A percentile compares a stretch with the other conserved stretches of the same genome.
phyloP scores from a whole-genome alignment of 2,888 invertebrate genomes.

The Strigamia crassipes region DNA sequence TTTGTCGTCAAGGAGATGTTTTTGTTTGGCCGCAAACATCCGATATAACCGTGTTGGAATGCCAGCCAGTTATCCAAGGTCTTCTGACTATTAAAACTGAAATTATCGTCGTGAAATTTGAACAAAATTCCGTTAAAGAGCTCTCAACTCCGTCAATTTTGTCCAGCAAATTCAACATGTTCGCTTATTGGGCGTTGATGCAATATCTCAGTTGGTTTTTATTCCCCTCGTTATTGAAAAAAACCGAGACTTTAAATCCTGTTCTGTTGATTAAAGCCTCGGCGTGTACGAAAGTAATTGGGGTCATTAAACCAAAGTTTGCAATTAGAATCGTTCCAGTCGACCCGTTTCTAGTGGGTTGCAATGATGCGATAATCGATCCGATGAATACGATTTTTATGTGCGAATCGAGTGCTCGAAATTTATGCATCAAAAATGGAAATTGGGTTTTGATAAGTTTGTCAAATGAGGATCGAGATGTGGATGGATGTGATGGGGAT shows the following conservation, averaged over 20 bases:
- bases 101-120: neutral
- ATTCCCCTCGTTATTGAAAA: neutral
- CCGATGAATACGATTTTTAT: slow-evolving; percentile 50
- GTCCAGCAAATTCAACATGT: neutral
- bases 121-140: neutral
- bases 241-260: neutral
- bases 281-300: neutral
- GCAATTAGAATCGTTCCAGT: neutral
- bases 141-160: too few relatives aligned
- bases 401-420: slow-evolving; percentile 20
- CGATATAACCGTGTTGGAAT: slow-evolving; percentile 7
- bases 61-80: neutral
- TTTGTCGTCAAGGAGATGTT: slow-evolving; percentile 29
- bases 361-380: slow-evolving; percentile 44
- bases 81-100: neutral
- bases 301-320: neutral
- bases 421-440: slow-evolving; percentile 47
- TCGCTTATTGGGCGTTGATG: neutral
- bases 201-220: slow-evolving; percentile 25
- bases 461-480: neutral
- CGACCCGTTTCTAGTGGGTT: neutral
- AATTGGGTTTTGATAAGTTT: slow-evolving; percentile 47
- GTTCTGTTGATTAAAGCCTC: slow-evolving; percentile 11
- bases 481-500: neutral
- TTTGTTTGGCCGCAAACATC: neutral